A percentile compares a stretch with the other conserved stretches of the same genome.
These are phyloP conservation scores for Arion vulgaris DNA, from an alignment of 1,140 invertebrate species.

Conservation along the genomic window DNA sequence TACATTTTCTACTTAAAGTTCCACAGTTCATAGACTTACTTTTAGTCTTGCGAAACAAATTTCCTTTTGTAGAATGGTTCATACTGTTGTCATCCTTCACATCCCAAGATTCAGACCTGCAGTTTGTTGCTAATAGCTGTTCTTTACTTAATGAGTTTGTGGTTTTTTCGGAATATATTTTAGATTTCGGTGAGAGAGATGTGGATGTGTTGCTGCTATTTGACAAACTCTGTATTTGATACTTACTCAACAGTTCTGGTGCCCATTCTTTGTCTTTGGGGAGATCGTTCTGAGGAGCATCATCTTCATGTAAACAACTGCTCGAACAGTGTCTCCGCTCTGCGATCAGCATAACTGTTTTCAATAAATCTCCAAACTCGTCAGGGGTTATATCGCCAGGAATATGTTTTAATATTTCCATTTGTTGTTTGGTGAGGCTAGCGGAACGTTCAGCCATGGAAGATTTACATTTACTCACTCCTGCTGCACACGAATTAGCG, in stretches of 20 bases:
- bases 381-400: neutral
- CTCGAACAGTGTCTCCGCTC: neutral
- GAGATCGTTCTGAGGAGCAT: neutral
- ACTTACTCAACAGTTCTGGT: neutral
- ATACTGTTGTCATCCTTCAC: neutral
- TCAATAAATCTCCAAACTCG: neutral
- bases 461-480: neutral
- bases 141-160: neutral
- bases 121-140: neutral
- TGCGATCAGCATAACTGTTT: neutral
- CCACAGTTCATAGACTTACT: neutral
- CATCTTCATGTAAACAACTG: neutral
- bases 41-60: neutral
- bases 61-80: neutral
- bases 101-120: neutral
- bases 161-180: neutral
- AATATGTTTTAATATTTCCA: neutral
- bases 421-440: neutral
- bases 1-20: neutral
- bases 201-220: neutral
- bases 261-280: neutral
- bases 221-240: neutral
- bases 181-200: neutral
- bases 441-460: neutral
- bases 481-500: neutral